phyloP scores from a whole-genome alignment of 2,797 vertebrate species.

The Sebastiscus tertius region DNA sequence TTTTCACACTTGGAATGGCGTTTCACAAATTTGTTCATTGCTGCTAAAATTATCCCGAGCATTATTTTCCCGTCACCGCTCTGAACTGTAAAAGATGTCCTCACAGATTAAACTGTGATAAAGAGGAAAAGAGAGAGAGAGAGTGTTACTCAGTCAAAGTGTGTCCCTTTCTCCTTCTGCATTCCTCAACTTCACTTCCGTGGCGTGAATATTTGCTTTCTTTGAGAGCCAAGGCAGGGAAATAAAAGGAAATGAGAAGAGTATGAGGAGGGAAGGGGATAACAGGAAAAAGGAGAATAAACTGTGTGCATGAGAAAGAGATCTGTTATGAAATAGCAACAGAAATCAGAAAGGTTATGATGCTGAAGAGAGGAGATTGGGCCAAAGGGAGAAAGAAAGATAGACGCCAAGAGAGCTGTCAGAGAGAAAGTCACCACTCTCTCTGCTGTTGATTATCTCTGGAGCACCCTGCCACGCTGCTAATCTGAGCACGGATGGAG shows the following conservation, averaged over 20 bases:
- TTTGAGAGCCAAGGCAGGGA: background rate
- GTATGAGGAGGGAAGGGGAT: background rate
- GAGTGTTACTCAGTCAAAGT: slow-evolving; percentile 1
- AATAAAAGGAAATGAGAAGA: slow-evolving; percentile 27
- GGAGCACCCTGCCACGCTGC: slow-evolving; percentile 18
- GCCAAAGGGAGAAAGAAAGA: background rate
- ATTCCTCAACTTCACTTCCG: slow-evolving; percentile 33
- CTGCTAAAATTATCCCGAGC: slow-evolving; percentile 11
- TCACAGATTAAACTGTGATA: slow-evolving; percentile 2
- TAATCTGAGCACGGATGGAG: slow-evolving; percentile 49
- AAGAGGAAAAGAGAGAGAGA: background rate
- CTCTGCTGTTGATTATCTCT: slow-evolving; percentile 53
- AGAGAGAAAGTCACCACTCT: slow-evolving; percentile 31
- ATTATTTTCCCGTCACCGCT: background rate
- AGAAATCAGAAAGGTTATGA: slow-evolving; percentile 3
- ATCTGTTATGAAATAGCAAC: background rate
- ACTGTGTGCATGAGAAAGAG: background rate
- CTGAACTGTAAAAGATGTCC: slow-evolving; percentile 1
- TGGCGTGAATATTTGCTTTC: slow-evolving; percentile 34
- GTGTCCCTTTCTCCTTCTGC: slow-evolving; percentile 7
- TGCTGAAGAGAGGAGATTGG: background rate
- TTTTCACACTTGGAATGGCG: background rate
- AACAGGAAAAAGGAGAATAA: background rate
- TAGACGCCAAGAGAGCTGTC: slow-evolving; percentile 2
- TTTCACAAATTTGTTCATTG: slow-evolving; percentile 11